Base-by-base conservation (phyloP, 1,140 invertebrate species). In the Heliconius hermathena region DNA sequence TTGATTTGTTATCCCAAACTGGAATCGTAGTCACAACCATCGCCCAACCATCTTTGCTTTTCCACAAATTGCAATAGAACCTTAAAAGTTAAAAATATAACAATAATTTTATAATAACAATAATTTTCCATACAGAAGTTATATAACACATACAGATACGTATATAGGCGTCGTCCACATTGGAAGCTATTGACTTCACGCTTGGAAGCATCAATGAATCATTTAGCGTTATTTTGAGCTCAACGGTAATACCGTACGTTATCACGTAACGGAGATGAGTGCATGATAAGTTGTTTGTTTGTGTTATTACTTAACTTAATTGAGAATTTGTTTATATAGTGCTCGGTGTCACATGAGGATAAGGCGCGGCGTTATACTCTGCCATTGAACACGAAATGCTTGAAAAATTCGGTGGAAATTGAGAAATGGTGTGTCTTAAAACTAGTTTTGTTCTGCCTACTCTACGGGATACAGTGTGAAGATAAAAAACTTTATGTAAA, bases 141-240 rank as follows among this genome's bases (percentile, higher is more conserved):
- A 46, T 16, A 46, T 46, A 46, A 46, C 41, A 13, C 2, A 13
- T 46, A 46, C 13, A 46, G 41, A 16, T 1, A 66, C 3, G 3
- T 66, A 66, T 29, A 66, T 9, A 9, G 8, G 54, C n/a, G 20
- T 66, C 11, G n/a, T 66, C 11, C 22, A 16, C n/a, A 29, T 26
- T 26, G 60, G 20, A 66, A 66, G 9, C 60, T 66, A 66, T 66
- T 66, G 60, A 29, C 29, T 75, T 75, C 49, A 75, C 73, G 54
- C 52, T 60, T 36, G 73, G 26, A 8, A 36, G 54, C 29, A 38
- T 38, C 52, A 60, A 75, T 75, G 20, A 75, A 75, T 33, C 73
- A 54, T 29, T 75, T 26, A 66, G 11, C 22, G n/a, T 26, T 66
- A 57, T 57, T 57, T 22, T 57, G 60, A 13, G n/a, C 22, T 22